These are phyloP conservation scores for Mesorhabditis belari DNA, from an alignment of 2,888 invertebrate genomes.

Conservation along the genomic window DNA sequence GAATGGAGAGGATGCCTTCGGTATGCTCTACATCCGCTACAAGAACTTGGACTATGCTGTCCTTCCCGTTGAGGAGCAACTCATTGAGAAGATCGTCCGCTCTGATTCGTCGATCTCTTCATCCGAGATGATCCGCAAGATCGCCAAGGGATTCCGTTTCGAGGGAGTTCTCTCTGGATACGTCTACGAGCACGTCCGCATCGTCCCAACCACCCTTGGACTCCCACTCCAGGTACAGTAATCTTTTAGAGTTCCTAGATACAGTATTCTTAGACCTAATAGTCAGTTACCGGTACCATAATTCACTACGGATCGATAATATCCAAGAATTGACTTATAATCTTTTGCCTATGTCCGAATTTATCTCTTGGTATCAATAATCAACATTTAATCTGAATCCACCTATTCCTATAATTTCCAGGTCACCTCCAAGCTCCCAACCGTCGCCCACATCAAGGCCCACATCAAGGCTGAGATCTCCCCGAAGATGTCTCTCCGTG, in stretches of 20 bases:
- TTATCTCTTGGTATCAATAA: too few species aligned
- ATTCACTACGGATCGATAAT: too few species aligned
- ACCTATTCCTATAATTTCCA: too few species aligned
- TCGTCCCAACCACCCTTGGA: conserved; percentile 25
- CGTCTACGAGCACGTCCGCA: conserved; percentile 26
- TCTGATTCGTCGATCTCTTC: conserved; percentile 16
- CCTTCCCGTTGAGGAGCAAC: conserved; percentile 38
- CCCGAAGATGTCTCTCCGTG: conserved; percentile 11
- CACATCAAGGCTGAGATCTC: conserved; percentile 19
- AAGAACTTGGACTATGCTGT: conserved; percentile 43
- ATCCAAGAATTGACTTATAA: too few species aligned
- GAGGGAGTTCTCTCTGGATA: conserved; percentile 16
- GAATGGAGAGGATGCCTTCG: conserved; percentile 19
- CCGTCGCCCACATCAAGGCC: conserved; percentile 20
- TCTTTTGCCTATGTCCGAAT: too few species aligned
- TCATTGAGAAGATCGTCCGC: conserved; percentile 53
- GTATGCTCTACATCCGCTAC: conserved; percentile 29
- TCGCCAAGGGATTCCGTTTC: conserved; percentile 21
- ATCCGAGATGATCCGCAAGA: conserved; percentile 21
- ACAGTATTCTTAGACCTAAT: too few species aligned
- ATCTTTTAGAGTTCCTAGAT: too few species aligned
- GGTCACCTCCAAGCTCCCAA: conserved; percentile 31
- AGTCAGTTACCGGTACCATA: too few species aligned
- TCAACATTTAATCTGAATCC: too few species aligned
- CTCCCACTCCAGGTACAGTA: conserved; percentile 42